Evolutionary conservation across 2,888 invertebrate genomes (phyloP).

Genomic region (Drosophila prostipennis): DNA sequence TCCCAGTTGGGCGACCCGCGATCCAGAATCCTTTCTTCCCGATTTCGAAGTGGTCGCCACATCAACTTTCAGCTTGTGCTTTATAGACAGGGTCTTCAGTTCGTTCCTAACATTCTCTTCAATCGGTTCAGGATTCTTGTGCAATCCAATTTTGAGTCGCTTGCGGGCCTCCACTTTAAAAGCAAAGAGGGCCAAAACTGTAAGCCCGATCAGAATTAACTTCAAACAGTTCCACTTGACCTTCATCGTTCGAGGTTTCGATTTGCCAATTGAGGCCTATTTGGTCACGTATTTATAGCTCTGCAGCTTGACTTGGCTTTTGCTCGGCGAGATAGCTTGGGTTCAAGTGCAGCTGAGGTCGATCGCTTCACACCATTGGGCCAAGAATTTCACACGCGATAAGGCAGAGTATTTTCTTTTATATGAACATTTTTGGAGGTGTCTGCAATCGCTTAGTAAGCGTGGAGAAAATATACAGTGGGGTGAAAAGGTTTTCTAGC

Average conservation of each 20-base stretch:
- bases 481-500: neutral
- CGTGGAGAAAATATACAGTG: neutral
- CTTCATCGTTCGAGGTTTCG: constrained; percentile 19
- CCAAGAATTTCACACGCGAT: constrained; percentile 42
- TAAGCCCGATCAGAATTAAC: constrained; percentile 7
- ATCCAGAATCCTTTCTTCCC: neutral
- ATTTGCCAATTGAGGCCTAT: constrained; percentile 12
- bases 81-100: constrained; percentile 20
- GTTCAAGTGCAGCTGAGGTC: neutral
- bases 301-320: neutral
- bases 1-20: constrained; percentile 15
- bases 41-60: neutral
- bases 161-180: constrained; percentile 2
- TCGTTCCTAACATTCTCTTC: constrained; percentile 20
- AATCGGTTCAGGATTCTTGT: constrained; percentile 30
- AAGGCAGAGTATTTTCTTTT: neutral
- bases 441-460: neutral
- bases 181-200: neutral
- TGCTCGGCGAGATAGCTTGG: constrained; percentile 6
- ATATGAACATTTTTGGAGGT: constrained; percentile 6
- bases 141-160: constrained; percentile 22
- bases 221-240: constrained; percentile 3
- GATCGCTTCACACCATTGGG: constrained; percentile 13
- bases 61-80: neutral
- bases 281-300: constrained; percentile 43